Evolutionary conservation across 2,888 invertebrate species (phyloP).

Genomic region (Coecobrya sp.): DNA sequence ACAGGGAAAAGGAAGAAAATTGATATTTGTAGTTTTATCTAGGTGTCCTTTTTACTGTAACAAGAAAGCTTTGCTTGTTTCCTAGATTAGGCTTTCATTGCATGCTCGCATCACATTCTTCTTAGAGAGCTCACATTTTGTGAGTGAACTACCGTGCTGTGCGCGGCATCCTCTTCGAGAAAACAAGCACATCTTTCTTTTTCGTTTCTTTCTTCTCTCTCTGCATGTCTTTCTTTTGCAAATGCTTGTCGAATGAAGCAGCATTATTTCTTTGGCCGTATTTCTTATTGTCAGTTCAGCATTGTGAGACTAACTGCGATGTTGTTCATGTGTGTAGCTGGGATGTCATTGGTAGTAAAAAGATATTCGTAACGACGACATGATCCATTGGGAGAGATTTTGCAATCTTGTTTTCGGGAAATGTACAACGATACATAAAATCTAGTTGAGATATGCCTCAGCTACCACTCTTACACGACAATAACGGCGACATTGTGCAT

Average conservation of each 20-base stretch:
- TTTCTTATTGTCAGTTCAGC: constrained; percentile 46
- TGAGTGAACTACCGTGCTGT: constrained; percentile 54
- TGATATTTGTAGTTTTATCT: constrained; percentile 65
- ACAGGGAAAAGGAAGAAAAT: constrained; percentile 51
- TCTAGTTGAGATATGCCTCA: constrained; percentile 74
- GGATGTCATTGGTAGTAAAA: constrained; percentile 18
- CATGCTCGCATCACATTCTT: constrained; percentile 50
- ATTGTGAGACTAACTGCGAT: constrained; percentile 38
- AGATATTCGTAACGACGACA: constrained; percentile 81
- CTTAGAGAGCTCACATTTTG: constrained; percentile 20
- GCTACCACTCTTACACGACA: constrained; percentile 64
- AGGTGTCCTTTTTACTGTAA: constrained; percentile 45
- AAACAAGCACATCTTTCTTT: constrained; percentile 53
- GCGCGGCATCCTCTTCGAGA: constrained; percentile 26
- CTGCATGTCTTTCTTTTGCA: constrained; percentile 35
- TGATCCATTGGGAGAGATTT: constrained; percentile 84
- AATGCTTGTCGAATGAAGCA: constrained; percentile 30
- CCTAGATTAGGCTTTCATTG: constrained; percentile 38
- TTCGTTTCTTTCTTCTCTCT: not conserved
- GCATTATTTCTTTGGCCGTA: constrained; percentile 29
- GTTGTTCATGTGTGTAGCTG: constrained; percentile 47
- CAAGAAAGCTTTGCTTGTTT: constrained; percentile 30
- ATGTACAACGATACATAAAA: constrained; percentile 77
- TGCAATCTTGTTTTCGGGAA: constrained; percentile 81
- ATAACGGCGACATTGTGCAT: constrained; percentile 57